Evolutionary conservation across 2,888 invertebrate genomes (phyloP), one percentile per base, ranked within the genome.

Genomic region (Pyrrhia umbra): DNA sequence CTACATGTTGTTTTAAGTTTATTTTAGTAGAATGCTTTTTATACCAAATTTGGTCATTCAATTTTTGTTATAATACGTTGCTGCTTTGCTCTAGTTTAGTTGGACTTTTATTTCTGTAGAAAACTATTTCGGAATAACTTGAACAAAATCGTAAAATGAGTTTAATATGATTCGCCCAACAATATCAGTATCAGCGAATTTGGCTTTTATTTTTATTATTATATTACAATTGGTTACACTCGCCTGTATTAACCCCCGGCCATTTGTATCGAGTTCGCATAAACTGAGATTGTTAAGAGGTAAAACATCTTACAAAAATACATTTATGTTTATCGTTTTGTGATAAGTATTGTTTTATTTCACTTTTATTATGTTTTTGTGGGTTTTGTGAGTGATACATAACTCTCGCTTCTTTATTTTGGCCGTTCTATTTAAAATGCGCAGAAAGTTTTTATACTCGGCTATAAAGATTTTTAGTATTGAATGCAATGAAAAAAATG

Each of bases 211-310:
- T 37, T 67, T 52, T 52, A 55, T 47, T 43, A 75, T 75, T 49
- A 46, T 23, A 39, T 57, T 57, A 66, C 76, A 70, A 66, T 70
- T 75, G 46, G 59, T 55, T 54, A 69, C 75, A 71, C 45, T 55
- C 39, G 39, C 43, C 30, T 25, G 47, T 34, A 46, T 55, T 64
- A 57, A 55, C 54, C 50, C 63, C 58, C 20, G 61, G 67, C 58
- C 58, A 66, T 66, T 78, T 50, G 67, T 71, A 75, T 75, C 66
- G 70, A 40, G 25, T 78, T 70, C 55, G 58, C 71, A 51, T 65
- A 66, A 78, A 62, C 59, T 46, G 62, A 63, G 63, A 75, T 58
- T 62, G 65, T 65, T 65, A 58, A 54, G 59, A 65, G 50, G 51
- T 49, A 51, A 52, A 42, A 20, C 18, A 43, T 10, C 16, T 50